Base-by-base conservation (phyloP, 2,797 vertebrate genomes). In the Hoplostethus atlanticus region DNA sequence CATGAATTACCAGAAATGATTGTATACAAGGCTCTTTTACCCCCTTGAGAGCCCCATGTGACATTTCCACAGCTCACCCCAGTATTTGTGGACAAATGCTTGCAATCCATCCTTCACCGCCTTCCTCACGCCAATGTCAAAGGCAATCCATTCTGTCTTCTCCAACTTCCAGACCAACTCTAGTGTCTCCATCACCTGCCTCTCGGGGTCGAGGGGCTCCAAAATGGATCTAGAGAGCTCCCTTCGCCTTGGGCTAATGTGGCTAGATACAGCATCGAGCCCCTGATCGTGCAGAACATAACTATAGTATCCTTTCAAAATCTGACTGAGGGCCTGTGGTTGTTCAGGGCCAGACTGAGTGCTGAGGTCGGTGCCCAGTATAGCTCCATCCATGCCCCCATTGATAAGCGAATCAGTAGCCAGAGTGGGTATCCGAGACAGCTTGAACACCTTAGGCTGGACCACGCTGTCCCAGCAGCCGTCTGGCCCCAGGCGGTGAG, bases 401-500 rank as follows among this genome's bases (percentile, higher is more conserved):
- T 95, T 94, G 69, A 97, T 90, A 5, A 96, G 54, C 11, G 96
- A 95, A 0, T 94, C 88, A 0, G 96, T 95, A 2, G 93, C 93
- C 0, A 73, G 61, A 17, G 94, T 88, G n/a, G 91, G 68, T 5
- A 86, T 15, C 0, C 86, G 71, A 50, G 84, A 53, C 5, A 96
- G 81, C 6, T 91, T 95, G 89, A 96, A 98, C 42, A 86, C 77
- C 31, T 58, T 91, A 1, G 97, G 96, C 0, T 60, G 42, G 0
- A 87, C 87, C 9, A 95, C 65, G 0, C 76, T 90, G 56, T 98
- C 95, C 97, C 97, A 98, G 87, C 96, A 98, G 4, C 97, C 96
- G 0, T 90, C 79, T 0, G 91, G 93, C 10, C 96, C 95, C 66
- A 97, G 44, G 0, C 86, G 75, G 3, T 81, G 52, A 1, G 31